Base-by-base conservation (phyloP, 2,797 vertebrate species). In the Sphaeramia orbicularis region DNA sequence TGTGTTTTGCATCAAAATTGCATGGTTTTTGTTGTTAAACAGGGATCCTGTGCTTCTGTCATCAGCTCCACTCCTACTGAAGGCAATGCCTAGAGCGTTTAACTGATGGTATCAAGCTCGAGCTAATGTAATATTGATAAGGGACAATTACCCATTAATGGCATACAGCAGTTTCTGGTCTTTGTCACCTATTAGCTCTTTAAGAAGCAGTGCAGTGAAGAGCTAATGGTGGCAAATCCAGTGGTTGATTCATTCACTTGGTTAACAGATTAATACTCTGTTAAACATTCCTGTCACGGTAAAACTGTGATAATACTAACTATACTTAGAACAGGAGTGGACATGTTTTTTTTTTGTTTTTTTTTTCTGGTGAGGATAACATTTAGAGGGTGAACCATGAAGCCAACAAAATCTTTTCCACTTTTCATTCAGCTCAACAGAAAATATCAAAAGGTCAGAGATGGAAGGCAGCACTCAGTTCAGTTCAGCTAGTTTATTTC, bases 121-220 rank as follows among this genome's bases (percentile, higher is more conserved):
- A 60, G 42, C 65, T 83, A 81, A 84, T 84, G 75, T 64, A 84
- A 78, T 80, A 89, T 86, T 85, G 56, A 86, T 87, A 80, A 87
- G 62, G 60, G 21, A 65, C 74, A 81, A 87, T 85, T 85, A 89
- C 27, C 72, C 50, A 71, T 74, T 83, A 60, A 83, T 83, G 57
- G 45, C 58, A 76, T 65, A 48, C 19, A 45, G 63, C 71, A 76
- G 63, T 67, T 80, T 63, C 60, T 70, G 40, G 47, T 73, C 57
- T 71, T 53, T 76, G 76, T 80, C 60, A 59, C 54, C 73, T 71
- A 65, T 83, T 84, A 81, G 66, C 57, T 60, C n/a, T 52, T 66
- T 75, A 63, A 60, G 38, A 6, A 27, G 49, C 53, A 76, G 10
- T 16, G 40, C 43, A 40, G 50, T 21, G 13, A 40, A 59, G 49